A percentile compares a stretch with the other conserved stretches of the same genome.
These are phyloP conservation scores for Psylliodes chrysocephalus DNA, from an alignment of 2,888 invertebrate genomes.

Conservation along the genomic window DNA sequence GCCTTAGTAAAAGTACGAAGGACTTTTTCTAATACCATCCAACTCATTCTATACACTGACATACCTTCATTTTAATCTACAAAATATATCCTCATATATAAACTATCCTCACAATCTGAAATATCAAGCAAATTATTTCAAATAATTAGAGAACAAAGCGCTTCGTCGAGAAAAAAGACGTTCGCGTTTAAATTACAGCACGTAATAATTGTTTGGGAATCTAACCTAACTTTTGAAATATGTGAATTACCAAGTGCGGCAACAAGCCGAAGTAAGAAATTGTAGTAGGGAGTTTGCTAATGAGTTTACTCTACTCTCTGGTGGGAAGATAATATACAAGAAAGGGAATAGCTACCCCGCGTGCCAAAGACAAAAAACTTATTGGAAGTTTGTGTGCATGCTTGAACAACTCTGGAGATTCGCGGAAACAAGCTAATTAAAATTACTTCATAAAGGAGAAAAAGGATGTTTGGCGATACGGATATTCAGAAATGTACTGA, in stretches of 20 bases:
- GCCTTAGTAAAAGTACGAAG: no score
- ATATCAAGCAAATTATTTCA: slow-evolving; percentile 1
- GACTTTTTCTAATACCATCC: no score
- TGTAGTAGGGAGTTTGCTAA: slow-evolving; percentile 39
- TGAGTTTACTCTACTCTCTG: slow-evolving; percentile 42
- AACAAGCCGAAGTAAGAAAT: slow-evolving; percentile 40
- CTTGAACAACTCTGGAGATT: neutral
- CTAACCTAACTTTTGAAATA: slow-evolving; percentile 30
- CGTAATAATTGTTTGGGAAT: slow-evolving; percentile 35
- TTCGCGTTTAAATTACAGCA: slow-evolving; percentile 24
- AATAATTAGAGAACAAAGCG: slow-evolving; percentile 23
- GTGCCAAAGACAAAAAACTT: neutral
- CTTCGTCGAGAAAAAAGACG: slow-evolving; percentile 6
- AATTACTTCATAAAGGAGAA: neutral
- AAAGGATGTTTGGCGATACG: neutral
- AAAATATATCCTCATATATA: neutral
- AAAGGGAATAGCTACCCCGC: slow-evolving; percentile 11
- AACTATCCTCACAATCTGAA: neutral
- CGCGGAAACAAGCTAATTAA: slow-evolving; percentile 1
- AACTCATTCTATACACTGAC: no score
- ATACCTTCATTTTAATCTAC: no score
- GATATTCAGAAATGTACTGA: no score
- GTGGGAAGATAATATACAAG: slow-evolving; percentile 43
- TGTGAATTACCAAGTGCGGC: slow-evolving; percentile 25
- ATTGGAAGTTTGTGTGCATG: neutral